phyloP scores from a whole-genome alignment of 2,888 invertebrate species.

The Prenolepis imparis region DNA sequence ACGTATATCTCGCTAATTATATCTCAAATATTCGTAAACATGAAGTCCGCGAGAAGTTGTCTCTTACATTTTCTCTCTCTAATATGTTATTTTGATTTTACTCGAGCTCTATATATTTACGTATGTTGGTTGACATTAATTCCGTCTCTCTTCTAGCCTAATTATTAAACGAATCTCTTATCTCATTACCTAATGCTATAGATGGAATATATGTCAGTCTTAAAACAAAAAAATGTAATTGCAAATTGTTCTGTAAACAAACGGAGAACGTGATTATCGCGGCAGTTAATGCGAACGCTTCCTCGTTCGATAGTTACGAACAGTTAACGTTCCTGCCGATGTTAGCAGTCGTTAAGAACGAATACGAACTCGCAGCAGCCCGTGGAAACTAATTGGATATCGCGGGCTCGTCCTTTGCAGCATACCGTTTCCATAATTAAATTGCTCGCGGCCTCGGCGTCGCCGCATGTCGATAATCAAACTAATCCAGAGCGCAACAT shows the following conservation, averaged over 20 bases:
- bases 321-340: slow-evolving; percentile 32
- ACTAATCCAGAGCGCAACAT: slow-evolving; percentile 51
- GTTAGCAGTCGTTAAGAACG: slow-evolving; percentile 35
- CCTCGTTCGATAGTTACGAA: slow-evolving; percentile 22
- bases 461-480: slow-evolving; percentile 56
- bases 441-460: slow-evolving; percentile 51
- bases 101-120: background rate
- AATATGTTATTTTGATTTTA: background rate
- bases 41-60: background rate
- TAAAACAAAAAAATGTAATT: background rate
- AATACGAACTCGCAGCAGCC: slow-evolving; percentile 22
- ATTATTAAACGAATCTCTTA: background rate
- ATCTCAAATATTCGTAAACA: background rate
- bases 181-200: background rate
- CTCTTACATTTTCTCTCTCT: background rate
- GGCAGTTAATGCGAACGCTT: slow-evolving; percentile 15
- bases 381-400: slow-evolving; percentile 55
- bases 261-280: background rate
- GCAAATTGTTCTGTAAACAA: background rate
- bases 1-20: background rate
- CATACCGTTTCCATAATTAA: slow-evolving; percentile 55
- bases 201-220: background rate
- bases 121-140: background rate
- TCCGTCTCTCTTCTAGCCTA: background rate
- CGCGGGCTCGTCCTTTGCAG: slow-evolving; percentile 52